phyloP scores from a whole-genome alignment of 2,888 invertebrate genomes.

The Anthophora plumipes region DNA sequence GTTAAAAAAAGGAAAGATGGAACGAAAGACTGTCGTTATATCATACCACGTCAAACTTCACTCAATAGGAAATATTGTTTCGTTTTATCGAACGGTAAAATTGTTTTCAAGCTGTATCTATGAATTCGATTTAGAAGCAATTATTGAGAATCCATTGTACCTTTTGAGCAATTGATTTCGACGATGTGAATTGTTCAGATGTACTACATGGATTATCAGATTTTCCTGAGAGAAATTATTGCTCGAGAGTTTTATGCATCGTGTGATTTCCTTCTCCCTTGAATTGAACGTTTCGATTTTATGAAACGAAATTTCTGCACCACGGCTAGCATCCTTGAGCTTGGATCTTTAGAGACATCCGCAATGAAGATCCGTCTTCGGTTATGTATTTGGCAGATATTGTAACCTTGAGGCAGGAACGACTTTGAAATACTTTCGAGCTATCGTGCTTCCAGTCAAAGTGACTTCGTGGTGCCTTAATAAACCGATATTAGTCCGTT shows the following conservation, averaged over 20 bases:
- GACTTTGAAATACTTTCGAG: constrained; percentile 17
- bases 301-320: constrained; percentile 8
- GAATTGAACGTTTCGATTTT: background rate
- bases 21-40: no score
- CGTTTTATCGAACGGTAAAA: no score
- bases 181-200: no score
- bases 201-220: no score
- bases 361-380: constrained; percentile 12
- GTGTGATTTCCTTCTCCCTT: background rate
- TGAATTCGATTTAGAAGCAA: no score
- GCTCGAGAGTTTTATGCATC: background rate
- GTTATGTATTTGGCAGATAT: constrained; percentile 19
- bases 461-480: background rate
- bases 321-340: background rate
- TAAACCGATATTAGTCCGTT: background rate
- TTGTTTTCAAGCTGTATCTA: no score
- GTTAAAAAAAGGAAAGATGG: no score
- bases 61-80: no score
- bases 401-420: background rate
- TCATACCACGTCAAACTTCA: no score
- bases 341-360: constrained; percentile 12
- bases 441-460: background rate
- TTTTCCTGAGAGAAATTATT: background rate
- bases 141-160: no score
- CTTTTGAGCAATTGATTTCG: no score